Percentiles rank a stretch among this genome's conserved stretches.
Conservation (phyloP, 2,113 vertebrate genomes). For the Phylloscopus trochiloides region DNA sequence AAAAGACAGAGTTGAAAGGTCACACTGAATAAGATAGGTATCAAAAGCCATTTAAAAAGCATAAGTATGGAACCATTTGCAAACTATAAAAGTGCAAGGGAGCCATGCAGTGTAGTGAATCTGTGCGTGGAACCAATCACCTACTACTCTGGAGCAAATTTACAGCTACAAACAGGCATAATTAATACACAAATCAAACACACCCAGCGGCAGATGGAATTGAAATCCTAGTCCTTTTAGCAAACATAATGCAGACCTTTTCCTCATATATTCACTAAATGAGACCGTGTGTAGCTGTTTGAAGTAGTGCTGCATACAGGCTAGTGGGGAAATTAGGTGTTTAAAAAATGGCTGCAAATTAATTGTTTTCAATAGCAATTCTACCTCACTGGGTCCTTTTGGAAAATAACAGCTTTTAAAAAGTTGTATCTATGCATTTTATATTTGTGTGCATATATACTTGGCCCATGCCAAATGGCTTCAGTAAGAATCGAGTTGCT, state of each 20-base stretch:
- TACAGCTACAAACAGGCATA: constrained; percentile 58
- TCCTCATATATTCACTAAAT: constrained; percentile 40
- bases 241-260: constrained; percentile 33
- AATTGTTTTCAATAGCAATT: neutral
- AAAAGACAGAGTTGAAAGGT: constrained; percentile 11
- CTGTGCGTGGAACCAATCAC: neutral
- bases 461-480: neutral
- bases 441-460: neutral
- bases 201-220: constrained; percentile 37
- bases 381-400: neutral
- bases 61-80: neutral
- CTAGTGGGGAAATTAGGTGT: constrained; percentile 11
- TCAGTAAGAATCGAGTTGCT: neutral
- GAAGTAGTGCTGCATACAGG: constrained; percentile 25
- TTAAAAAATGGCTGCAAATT: constrained; percentile 24
- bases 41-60: constrained; percentile 12
- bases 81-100: neutral
- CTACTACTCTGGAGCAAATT: constrained; percentile 57
- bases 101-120: neutral
- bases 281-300: constrained; percentile 49
- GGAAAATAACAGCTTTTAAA: neutral
- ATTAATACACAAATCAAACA: constrained; percentile 64
- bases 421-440: neutral
- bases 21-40: neutral
- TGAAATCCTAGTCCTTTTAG: constrained; percentile 32